Evolutionary conservation across 2,888 invertebrate genomes (phyloP).

Genomic region (Agonopterix heracliana): DNA sequence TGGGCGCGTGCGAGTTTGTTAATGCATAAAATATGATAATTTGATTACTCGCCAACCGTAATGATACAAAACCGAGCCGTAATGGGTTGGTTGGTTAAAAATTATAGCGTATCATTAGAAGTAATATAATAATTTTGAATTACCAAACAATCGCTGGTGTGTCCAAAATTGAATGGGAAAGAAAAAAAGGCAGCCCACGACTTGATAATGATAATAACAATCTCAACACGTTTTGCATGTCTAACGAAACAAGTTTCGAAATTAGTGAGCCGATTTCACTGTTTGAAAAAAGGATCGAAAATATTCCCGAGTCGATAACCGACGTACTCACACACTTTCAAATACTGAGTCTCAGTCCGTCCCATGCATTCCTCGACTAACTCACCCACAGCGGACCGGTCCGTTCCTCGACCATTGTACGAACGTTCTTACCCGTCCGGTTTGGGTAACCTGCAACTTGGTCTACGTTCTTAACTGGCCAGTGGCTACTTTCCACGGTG

Average conservation of each 20-base stretch:
- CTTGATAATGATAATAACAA: constrained; percentile 20
- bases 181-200: constrained; percentile 31
- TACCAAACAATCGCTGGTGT: constrained; percentile 42
- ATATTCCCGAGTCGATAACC: constrained; percentile 45
- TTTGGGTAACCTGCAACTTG: constrained; percentile 38
- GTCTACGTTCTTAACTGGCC: constrained; percentile 31
- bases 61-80: constrained; percentile 34
- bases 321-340: constrained; percentile 61
- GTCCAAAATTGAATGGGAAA: constrained; percentile 28
- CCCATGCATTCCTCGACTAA: constrained; percentile 71
- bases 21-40: constrained; percentile 50
- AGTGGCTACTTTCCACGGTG: constrained; percentile 33
- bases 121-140: constrained; percentile 53
- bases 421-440: constrained; percentile 50
- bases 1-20: constrained; percentile 28
- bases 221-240: constrained; percentile 1
- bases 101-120: constrained; percentile 44
- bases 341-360: constrained; percentile 60
- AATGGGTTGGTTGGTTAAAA: constrained; percentile 24
- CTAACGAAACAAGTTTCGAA: constrained; percentile 8
- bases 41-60: constrained; percentile 40
- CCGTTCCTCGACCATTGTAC: constrained; percentile 70
- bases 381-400: constrained; percentile 75
- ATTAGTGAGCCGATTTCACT: constrained; percentile 10
- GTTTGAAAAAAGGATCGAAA: constrained; percentile 28